Evolutionary conservation across 2,888 invertebrate genomes (phyloP).

Genomic region (Petrolisthes manimaculis): DNA sequence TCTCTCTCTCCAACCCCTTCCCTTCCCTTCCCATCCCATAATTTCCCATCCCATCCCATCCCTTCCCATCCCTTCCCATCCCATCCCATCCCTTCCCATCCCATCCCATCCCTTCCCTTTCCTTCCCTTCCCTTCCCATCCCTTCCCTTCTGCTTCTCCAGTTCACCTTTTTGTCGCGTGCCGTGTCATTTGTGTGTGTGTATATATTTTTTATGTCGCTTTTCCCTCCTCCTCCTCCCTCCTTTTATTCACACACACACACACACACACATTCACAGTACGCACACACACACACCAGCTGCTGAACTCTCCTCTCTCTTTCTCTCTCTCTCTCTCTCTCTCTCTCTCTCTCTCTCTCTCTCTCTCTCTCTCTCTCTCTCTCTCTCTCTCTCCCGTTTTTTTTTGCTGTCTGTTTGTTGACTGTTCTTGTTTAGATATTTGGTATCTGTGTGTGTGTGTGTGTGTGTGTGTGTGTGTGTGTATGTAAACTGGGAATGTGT

Average conservation of each 20-base stretch:
- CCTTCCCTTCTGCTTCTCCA: background rate
- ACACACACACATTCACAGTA: no score
- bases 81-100: background rate
- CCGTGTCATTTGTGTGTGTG: no score
- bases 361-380: background rate
- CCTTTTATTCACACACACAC: background rate
- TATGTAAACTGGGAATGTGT: background rate
- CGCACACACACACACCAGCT: no score
- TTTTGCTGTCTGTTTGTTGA: background rate
- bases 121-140: background rate
- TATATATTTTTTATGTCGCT: background rate
- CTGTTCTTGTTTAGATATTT: background rate
- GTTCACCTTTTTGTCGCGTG: background rate
- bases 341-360: background rate
- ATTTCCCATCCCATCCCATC: background rate
- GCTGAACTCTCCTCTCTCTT: no score
- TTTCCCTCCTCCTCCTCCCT: background rate
- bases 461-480: conserved; percentile 1
- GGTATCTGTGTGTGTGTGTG: background rate
- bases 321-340: no score
- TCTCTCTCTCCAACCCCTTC: background rate
- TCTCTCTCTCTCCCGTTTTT: background rate
- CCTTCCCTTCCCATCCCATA: background rate
- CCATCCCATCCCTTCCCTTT: background rate
- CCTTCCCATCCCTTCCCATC: background rate